Base-by-base conservation (phyloP, 1,140 invertebrate species). In the Eupeodes corollae region DNA sequence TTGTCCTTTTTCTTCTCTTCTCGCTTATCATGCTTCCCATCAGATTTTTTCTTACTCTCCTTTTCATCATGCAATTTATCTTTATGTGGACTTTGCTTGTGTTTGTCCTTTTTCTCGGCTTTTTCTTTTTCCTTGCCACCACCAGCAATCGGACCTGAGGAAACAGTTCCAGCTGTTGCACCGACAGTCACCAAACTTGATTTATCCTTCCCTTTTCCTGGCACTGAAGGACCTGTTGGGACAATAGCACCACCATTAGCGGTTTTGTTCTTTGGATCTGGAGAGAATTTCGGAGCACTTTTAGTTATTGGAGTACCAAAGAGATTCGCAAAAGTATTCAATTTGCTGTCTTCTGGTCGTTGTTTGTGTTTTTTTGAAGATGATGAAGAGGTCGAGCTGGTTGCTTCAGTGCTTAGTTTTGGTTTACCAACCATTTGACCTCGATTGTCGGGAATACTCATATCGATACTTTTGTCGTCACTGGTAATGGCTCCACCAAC, bases 251-350 rank as follows among this genome's bases (percentile, higher is more conserved):
- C 42, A 44, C 19, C 42, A 44, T 42, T 21, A 1, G 21, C 38
- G 8, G 32, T 32, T 26, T 26, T 54, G 52, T 16, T 65, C 54
- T 75, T 77, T 9, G 56, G 47, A 46, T 61, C 57, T 8, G 68
- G 66, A 18, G 69, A 68, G 56, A 72, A 52, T 76, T 81, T 46
- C 1, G 35, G 38, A 48, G 73, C 73, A 5, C 77, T 77, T 58
- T 86, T 86, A 19, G 75, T 79, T 48, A 90, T 83, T 1, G 86
- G 85, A 30, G 80, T 68, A 1, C 88, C 87, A 72, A 91, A 91
- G 42, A 92, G 69, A 51, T 79, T 82, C 34, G 79, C 79, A 67
- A 89, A 90, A 42, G 79, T 77, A 56, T 76, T 78, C 56, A 66
- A 68, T 57, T 75, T 80, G 30, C 73, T 67, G 55, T 81, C 81